Base-by-base conservation (phyloP, 1,140 invertebrate genomes). In the Cheumatopsyche charites region DNA sequence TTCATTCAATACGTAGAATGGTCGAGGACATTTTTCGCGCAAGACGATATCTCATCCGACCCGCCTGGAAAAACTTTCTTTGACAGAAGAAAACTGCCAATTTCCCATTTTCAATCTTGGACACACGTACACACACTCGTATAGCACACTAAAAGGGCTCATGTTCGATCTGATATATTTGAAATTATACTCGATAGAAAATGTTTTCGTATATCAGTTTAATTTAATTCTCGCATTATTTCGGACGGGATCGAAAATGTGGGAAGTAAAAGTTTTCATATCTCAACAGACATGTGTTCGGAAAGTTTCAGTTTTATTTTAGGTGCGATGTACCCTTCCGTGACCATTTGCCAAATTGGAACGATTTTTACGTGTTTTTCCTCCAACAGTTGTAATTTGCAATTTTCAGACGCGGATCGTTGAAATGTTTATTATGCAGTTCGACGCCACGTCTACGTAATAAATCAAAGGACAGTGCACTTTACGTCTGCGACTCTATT, bases 21-120 rank as follows among this genome's bases (percentile, higher is more conserved):
- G 29, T 36, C 29, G 29, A 36, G 29, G 29, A 36, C 29, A 36
- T 36, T 36, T 36, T 36, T 36, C 29, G 29, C 29, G 29, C 29
- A 9, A 9, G 9, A 21, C 55, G 55, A 58, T 58, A 58, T 21
- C 55, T 58, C 55, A 58, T 58, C 55, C 21, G 23, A 9, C 29
- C 29, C 29, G 29, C 3, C 29, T 21, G 55, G 55, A 58, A 58
- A 58, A 58, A 58, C 55, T 58, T 58, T 58, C 29, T 9, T 19
- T 58, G 55, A 58, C 55, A 58, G 55, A 58, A 58, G 55, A 58
- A 58, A 58, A 58, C 55, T 58, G 55, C 55, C 55, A 58, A 58
- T 58, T 58, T 58, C 55, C 55, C 55, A 58, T 58, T 58, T 58
- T 58, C 55, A 58, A 58, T 58, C 55, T 58, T 58, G 55, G 55